Conservation (phyloP, 2,888 invertebrate species). For the Heteromurus nitidus region DNA sequence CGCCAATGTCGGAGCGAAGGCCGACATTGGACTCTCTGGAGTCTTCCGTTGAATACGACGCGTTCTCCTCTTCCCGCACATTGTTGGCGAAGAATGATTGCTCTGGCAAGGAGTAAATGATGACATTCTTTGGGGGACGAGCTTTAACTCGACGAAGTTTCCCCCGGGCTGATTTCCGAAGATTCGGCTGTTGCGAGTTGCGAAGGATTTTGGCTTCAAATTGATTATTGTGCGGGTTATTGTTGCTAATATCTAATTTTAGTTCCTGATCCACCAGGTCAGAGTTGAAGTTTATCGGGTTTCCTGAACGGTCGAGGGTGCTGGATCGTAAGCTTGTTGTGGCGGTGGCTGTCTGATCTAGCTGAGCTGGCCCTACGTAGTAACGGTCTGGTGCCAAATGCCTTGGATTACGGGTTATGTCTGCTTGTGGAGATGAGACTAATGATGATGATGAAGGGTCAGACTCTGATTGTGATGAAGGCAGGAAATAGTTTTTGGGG, state of each 20-base stretch:
- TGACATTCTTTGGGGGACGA: slow-evolving; percentile 50
- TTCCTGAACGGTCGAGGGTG: slow-evolving; percentile 49
- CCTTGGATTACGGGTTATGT: slow-evolving; percentile 42
- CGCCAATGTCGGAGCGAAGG: slow-evolving; percentile 47
- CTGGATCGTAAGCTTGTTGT: slow-evolving; percentile 43
- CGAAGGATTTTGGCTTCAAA: slow-evolving; percentile 54
- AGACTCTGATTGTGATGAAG: slow-evolving; percentile 28
- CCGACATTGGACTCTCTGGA: slow-evolving; percentile 33
- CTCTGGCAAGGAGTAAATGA: slow-evolving; percentile 53
- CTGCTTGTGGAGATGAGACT: neutral
- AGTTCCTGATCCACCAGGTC: slow-evolving; percentile 47
- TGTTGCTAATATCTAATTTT: slow-evolving; percentile 48
- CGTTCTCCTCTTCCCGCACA: slow-evolving; percentile 10
- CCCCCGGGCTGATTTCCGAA: slow-evolving; percentile 14
- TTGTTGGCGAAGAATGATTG: slow-evolving; percentile 52
- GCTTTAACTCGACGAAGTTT: slow-evolving; percentile 44
- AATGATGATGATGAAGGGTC: slow-evolving; percentile 1
- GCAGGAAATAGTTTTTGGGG: slow-evolving; percentile 46
- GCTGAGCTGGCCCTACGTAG: slow-evolving; percentile 31
- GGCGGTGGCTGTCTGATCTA: slow-evolving; percentile 40
- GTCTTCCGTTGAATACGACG: slow-evolving; percentile 46
- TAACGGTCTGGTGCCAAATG: slow-evolving; percentile 54
- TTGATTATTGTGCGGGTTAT: slow-evolving; percentile 49
- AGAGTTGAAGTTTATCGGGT: slow-evolving; percentile 35
- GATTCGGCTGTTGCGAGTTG: neutral